phyloP scores from a whole-genome alignment of 1,140 invertebrate species.

The Melanaphis sacchari region DNA sequence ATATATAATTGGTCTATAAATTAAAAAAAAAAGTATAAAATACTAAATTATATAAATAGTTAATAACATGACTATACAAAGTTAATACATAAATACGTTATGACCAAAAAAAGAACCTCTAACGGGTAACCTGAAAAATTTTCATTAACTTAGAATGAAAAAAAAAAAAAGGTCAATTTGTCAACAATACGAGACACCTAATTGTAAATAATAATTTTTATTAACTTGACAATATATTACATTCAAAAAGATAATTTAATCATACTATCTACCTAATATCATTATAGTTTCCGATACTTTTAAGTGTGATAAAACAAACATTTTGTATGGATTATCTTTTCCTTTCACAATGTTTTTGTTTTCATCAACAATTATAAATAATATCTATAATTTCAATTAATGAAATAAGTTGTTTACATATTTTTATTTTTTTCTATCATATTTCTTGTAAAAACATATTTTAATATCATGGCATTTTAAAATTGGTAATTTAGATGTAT shows the following conservation, averaged over 20 bases:
- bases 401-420: not conserved
- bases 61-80: not conserved
- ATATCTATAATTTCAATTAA: not conserved
- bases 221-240: not conserved
- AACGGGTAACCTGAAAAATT: not conserved
- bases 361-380: not conserved
- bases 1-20: not conserved
- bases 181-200: not conserved
- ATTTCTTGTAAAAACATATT: too few species aligned
- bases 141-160: not conserved
- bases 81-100: not conserved
- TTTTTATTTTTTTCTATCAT: too few species aligned
- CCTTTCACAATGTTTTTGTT: not conserved
- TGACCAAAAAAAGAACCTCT: not conserved
- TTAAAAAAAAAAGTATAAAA: not conserved
- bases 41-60: not conserved
- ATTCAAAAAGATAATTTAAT: not conserved
- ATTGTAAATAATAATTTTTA: not conserved
- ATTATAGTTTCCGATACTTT: not conserved
- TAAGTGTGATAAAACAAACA: not conserved
- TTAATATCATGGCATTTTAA: too few species aligned
- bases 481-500: too few species aligned
- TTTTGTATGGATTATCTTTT: not conserved
- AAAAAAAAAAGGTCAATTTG: not conserved
- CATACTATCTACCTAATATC: not conserved